Conservation (phyloP, 1,140 invertebrate genomes). For the Tribolium castaneum region DNA sequence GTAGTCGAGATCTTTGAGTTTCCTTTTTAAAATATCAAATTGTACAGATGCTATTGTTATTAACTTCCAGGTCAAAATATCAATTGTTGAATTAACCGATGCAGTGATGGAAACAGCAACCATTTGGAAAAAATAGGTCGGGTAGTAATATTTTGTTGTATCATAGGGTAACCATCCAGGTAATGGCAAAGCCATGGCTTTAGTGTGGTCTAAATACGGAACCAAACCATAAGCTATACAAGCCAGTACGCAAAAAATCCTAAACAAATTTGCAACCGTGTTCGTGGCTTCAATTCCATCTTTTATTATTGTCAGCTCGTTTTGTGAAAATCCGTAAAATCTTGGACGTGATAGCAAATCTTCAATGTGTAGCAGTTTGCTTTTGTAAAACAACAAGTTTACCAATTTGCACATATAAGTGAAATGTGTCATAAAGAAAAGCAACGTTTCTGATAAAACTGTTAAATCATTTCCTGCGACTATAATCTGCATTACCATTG, state of each 20-base stretch:
- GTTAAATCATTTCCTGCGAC: not conserved
- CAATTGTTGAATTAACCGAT: not conserved
- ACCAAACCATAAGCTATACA: not conserved
- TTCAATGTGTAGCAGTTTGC: not conserved
- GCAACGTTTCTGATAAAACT: not conserved
- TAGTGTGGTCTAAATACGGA: not conserved
- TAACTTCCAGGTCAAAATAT: not conserved
- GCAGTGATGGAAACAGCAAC: not conserved
- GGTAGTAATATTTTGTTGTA: not conserved
- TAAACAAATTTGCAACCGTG: not conserved
- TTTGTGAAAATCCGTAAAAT: not conserved
- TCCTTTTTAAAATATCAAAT: not conserved
- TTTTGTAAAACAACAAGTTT: not conserved
- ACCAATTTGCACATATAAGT: not conserved
- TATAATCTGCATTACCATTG: not conserved
- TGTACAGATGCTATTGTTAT: not conserved
- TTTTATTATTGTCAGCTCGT: not conserved
- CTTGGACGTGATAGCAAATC: not conserved
- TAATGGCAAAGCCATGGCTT: not conserved
- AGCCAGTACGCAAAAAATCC: not conserved
- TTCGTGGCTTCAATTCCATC: not conserved
- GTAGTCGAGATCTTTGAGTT: not conserved
- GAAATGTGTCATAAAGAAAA: not conserved
- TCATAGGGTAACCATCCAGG: not conserved
- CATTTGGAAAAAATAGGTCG: not conserved